Conservation (phyloP, 2,113 vertebrate genomes). For the Nyctibius bracteatus region DNA sequence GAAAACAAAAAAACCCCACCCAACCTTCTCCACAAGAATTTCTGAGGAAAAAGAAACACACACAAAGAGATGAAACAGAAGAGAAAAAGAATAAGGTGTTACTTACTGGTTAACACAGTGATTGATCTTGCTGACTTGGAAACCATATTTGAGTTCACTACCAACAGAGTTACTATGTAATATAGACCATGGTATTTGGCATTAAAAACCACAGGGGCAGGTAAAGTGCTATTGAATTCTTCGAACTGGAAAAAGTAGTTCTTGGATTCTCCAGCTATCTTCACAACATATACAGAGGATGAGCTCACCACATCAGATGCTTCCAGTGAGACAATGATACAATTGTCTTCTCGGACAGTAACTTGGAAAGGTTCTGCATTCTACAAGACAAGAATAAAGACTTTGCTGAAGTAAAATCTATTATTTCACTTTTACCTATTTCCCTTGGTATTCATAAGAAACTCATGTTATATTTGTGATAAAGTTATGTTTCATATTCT, state of each 20-base stretch:
- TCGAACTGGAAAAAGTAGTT: conserved; percentile 83
- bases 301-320: conserved; percentile 79
- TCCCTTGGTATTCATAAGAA: background rate
- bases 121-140: conserved; percentile 80
- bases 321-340: conserved; percentile 80
- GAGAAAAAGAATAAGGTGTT: background rate
- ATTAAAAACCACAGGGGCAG: conserved; percentile 82
- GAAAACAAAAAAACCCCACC: background rate
- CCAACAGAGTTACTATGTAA: conserved; percentile 86
- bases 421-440: background rate
- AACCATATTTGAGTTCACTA: conserved; percentile 74
- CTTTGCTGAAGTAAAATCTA: background rate
- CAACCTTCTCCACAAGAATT: background rate
- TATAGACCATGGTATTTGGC: conserved; percentile 87
- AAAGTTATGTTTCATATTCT: background rate
- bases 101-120: conserved; percentile 90
- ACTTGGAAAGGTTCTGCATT: conserved; percentile 77
- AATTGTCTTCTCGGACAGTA: conserved; percentile 75
- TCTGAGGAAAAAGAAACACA: background rate
- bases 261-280: conserved; percentile 87
- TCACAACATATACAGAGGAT: conserved; percentile 82
- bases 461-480: background rate
- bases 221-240: conserved; percentile 77
- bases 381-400: conserved; percentile 65
- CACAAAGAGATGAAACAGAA: background rate